Evolutionary conservation across 37 sponge, comb jelly and placozoan species (phyloP), one percentile per base, ranked within the genome.

Genomic region (Hexactinellida sp.): DNA sequence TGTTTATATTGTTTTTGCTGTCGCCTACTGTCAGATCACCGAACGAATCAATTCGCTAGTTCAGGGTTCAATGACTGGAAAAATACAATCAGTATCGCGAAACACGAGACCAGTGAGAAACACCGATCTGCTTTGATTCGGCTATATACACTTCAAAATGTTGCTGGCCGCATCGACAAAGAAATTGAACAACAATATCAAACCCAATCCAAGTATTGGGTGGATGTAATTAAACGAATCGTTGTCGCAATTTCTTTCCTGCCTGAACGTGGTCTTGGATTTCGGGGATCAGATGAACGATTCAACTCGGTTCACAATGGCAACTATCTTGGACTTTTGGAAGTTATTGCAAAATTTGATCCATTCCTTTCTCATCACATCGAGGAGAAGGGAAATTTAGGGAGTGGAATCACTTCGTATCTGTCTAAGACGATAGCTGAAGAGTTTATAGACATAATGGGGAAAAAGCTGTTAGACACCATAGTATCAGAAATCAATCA

Each of bases 301-400:
- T 38, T 84, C 34, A 39, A 39, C 51, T 84, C 39, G 25, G 41
- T 23, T 38, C 51, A 84, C 51, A 84, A 84, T 38, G 85, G 85
- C 38, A 84, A 84, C 25, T 84, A 84, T 84, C 39, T 84, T 32
- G 85, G 85, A 38, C 34, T 84, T 39, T 39, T 84, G 39, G 85
- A 84, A 38, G 38, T 84, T 38, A 36, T 84, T 84, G 51, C 51
- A 32, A 30, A 84, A 38, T 84, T 84, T 39, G 85, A 84, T 38
- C 85, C 85, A 38, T 84, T 84, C 51, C 39, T 84, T 36, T 38
- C 41, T 38, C 39, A 38, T 84, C 85, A 84, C 39, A 38, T 84
- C 38, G 52, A 9, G 41, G 39, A 84, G 39, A 38, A 84, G 38
- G 85, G 85, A 39, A 84, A 84, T 38, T 24, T 39, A 84, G 85